Percentiles rank a stretch among this genome's conserved stretches.
phyloP scores from a whole-genome alignment of 2,113 vertebrate genomes.

The Barbus barbus region DNA sequence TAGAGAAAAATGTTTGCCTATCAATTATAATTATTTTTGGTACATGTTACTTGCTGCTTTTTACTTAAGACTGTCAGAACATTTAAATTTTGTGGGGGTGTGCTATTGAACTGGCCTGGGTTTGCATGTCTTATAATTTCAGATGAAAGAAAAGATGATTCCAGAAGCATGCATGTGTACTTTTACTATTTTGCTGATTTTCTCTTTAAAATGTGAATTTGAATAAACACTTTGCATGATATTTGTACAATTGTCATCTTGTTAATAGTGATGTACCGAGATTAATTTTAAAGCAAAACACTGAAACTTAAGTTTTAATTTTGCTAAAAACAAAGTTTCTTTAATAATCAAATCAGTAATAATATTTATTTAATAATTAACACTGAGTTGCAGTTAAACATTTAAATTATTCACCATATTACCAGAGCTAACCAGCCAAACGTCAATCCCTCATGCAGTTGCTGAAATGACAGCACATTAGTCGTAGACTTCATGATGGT shows the following conservation, averaged over 20 bases:
- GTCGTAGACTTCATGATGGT: not conserved
- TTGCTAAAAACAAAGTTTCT: not conserved
- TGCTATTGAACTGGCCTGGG: not conserved
- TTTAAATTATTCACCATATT: not conserved
- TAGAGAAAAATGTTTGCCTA: not conserved
- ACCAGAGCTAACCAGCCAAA: not conserved
- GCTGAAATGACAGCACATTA: not conserved
- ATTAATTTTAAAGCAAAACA: no score
- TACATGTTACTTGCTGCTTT: not conserved
- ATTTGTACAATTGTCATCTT: no score
- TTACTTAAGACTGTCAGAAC: no score
- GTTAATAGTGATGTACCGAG: no score
- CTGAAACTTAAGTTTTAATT: no score
- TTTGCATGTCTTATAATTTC: not conserved
- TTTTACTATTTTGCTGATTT: not conserved
- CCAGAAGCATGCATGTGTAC: not conserved
- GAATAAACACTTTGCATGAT: no score
- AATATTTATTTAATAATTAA: not conserved
- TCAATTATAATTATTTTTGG: not conserved
- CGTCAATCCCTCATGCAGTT: not conserved
- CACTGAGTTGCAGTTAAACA: not conserved
- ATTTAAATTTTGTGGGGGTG: not conserved
- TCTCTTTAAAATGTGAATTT: not conserved
- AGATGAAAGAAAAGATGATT: not conserved
- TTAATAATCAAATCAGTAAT: not conserved